These are phyloP conservation scores for Sturmia bella DNA, from an alignment of 2,888 invertebrate species.

Conservation along the genomic window DNA sequence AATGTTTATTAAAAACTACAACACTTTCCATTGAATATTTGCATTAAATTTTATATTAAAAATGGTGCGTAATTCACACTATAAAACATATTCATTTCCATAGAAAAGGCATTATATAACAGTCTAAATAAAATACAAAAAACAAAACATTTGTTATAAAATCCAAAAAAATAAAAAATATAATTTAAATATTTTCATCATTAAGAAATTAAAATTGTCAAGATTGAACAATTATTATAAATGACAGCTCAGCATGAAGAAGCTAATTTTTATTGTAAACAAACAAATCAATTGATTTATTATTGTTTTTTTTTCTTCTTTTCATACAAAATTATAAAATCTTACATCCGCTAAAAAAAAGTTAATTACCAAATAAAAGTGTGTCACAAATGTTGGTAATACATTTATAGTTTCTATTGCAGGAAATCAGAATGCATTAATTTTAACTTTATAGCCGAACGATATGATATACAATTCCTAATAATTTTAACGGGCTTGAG, in stretches of 20 bases:
- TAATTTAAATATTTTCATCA: constrained; percentile 2
- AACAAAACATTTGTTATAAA: background rate
- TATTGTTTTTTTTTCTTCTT: background rate
- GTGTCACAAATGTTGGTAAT: background rate
- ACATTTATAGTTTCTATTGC: constrained; percentile 6
- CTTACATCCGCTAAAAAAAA: background rate
- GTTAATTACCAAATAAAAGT: constrained; percentile 9
- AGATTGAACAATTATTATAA: background rate
- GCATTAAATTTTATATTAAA: constrained; percentile 12
- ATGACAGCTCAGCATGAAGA: constrained; percentile 66
- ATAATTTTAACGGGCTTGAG: too few relatives aligned
- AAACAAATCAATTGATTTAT: constrained; percentile 57
- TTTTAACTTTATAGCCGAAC: too few relatives aligned
- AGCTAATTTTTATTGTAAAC: constrained; percentile 65
- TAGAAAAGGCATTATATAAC: constrained; percentile 29
- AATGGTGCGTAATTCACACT: constrained; percentile 44
- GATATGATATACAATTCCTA: too few relatives aligned
- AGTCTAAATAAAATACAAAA: constrained; percentile 13
- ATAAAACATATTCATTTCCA: constrained; percentile 23
- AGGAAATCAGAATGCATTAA: constrained; percentile 30
- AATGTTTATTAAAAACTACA: background rate
- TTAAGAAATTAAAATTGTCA: constrained; percentile 7
- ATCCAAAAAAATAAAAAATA: background rate
- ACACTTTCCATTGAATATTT: background rate
- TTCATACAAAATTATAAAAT: background rate